Base-by-base conservation (phyloP, 2,888 invertebrate genomes). In the Diloba caeruleocephala region DNA sequence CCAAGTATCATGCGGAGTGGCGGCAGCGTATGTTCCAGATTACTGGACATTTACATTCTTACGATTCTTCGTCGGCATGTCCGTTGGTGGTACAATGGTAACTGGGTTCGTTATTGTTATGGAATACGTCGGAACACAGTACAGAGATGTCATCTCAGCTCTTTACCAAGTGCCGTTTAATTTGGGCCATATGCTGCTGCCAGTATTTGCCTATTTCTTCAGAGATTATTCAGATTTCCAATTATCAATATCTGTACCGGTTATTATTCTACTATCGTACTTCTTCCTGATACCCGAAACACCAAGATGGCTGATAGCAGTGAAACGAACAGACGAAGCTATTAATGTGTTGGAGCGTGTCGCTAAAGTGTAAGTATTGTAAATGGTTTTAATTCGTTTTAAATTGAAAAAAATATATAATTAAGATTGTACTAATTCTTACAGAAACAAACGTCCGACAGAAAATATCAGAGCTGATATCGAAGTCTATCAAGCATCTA, bases 61-160 rank as follows among this genome's bases (percentile, higher is more conserved):
- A 41, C 76, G 97, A 57, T 96, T 97, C 76, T 75, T 97, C 7
- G 94, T 95, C 6, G 97, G 97, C 1, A 86, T 96, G 66, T 96
- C 97, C 0, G 96, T 97, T 0, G 97, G 97, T 36, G 98, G 97
- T 10, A 96, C 96, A 0, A 98, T 98, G 96, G 96, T 97, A 25
- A 85, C 78, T 8, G 88, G 90, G n/a, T 94, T 93, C 43, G 93
- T 94, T 3, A 92, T 96, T 8, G 85, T 95, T 2, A 96, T 96
- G 96, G 96, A 96, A 79, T 93, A 95, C 36, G 94, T 96, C 19
- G 96, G 96, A 1, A 89, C 91, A 0, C 85, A 93, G 65, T 93
- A 93, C 71, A 88, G 95, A 54, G 94, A 95, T 44, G 56, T 89
- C 1, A 89, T 95, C 31, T 94, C 95, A 3, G 95, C 96, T 9